phyloP scores from a whole-genome alignment of 2,888 invertebrate genomes.

The Leptothorax acervorum region DNA sequence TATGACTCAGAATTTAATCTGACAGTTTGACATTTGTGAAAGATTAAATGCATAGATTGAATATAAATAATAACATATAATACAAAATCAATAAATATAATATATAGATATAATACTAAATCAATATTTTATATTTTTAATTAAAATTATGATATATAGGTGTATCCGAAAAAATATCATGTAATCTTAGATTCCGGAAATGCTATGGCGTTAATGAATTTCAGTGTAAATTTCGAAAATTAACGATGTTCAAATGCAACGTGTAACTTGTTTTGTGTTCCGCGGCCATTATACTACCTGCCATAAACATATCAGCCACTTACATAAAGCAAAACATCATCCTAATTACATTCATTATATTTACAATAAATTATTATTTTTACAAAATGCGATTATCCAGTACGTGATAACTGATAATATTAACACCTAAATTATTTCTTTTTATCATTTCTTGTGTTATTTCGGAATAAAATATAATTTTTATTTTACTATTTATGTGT shows the following conservation, averaged over 20 bases:
- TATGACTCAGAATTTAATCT: neutral
- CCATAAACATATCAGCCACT: neutral
- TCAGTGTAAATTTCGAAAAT: neutral
- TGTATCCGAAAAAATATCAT: neutral
- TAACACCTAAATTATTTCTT: neutral
- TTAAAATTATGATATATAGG: neutral
- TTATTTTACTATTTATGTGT: neutral
- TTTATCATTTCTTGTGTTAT: neutral
- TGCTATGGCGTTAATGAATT: neutral
- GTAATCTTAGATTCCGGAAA: neutral
- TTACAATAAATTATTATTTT: neutral
- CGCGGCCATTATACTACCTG: neutral
- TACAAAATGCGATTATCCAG: too few species aligned
- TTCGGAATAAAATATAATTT: neutral
- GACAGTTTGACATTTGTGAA: conserved; percentile 2
- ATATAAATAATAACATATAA: neutral
- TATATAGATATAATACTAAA: too few species aligned
- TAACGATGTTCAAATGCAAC: neutral
- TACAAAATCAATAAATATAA: neutral
- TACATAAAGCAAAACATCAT: neutral
- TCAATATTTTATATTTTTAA: neutral
- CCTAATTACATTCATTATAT: conserved; percentile 7
- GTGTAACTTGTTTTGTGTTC: neutral
- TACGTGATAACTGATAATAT: neutral
- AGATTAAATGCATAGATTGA: neutral